Conservation (phyloP, 2,113 vertebrate genomes). For the Guaruba guarouba region DNA sequence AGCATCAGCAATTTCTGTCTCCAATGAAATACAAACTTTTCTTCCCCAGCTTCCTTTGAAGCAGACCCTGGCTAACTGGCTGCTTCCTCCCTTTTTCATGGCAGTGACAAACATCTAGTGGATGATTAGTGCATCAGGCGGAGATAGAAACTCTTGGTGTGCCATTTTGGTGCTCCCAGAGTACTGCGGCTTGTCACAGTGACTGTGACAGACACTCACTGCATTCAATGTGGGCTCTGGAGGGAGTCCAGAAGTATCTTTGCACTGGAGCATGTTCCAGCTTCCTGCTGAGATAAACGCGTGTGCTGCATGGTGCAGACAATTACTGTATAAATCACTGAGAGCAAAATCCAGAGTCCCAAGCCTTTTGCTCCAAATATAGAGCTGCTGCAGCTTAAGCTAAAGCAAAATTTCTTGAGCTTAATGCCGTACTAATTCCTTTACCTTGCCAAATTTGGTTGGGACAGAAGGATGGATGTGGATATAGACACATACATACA, state of each 20-base stretch:
- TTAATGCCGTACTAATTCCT: neutral
- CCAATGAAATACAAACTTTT: neutral
- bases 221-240: neutral
- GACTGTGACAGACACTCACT: neutral
- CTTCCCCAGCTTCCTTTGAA: neutral
- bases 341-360: neutral
- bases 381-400: neutral
- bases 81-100: neutral
- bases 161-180: neutral
- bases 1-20: neutral
- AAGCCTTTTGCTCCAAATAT: neutral
- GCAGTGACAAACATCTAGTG: neutral
- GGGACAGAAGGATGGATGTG: neutral
- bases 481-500: neutral
- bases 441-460: neutral
- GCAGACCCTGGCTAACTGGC: neutral
- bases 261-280: neutral
- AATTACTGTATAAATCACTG: neutral
- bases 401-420: neutral
- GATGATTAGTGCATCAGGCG: neutral
- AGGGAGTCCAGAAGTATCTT: neutral
- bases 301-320: neutral
- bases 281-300: neutral
- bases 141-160: neutral
- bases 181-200: neutral